Percentiles rank a stretch among this genome's conserved stretches.
These are phyloP conservation scores for Drosophila ezoana DNA, from an alignment of 2,888 invertebrate genomes.

Conservation along the genomic window DNA sequence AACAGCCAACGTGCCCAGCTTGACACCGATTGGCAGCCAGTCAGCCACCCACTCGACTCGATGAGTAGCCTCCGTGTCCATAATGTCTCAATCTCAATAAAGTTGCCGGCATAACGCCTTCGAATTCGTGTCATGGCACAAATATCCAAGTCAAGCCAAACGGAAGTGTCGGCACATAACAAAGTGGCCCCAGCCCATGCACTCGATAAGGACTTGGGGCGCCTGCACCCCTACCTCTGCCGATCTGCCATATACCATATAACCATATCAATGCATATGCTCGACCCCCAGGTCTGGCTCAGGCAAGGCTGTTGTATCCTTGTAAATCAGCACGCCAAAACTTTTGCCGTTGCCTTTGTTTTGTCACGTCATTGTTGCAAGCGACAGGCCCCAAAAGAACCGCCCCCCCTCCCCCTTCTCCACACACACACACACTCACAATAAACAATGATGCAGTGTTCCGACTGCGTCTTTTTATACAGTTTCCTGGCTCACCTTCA, in stretches of 20 bases:
- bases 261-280: slow-evolving; percentile 37
- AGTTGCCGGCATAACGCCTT: slow-evolving; percentile 62
- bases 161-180: slow-evolving; percentile 78
- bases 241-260: background rate
- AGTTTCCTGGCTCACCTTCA: slow-evolving; percentile 55
- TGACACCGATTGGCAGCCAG: slow-evolving; percentile 32
- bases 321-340: slow-evolving; percentile 74
- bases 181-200: slow-evolving; percentile 56
- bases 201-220: slow-evolving; percentile 19
- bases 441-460: slow-evolving; percentile 55
- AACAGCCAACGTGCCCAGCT: slow-evolving; percentile 59
- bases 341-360: slow-evolving; percentile 59
- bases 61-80: slow-evolving; percentile 69
- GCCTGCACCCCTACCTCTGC: slow-evolving; percentile 5
- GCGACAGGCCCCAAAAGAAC: slow-evolving; percentile 27
- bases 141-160: slow-evolving; percentile 64
- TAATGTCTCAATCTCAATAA: slow-evolving; percentile 79
- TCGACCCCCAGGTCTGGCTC: slow-evolving; percentile 17
- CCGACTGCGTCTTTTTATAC: slow-evolving; percentile 42
- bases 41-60: slow-evolving; percentile 65
- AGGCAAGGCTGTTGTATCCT: slow-evolving; percentile 65
- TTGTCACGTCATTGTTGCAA: slow-evolving; percentile 70
- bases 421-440: background rate
- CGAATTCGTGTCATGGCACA: slow-evolving; percentile 80
- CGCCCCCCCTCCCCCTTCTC: background rate